Conservation (phyloP, 2,113 vertebrate species). For the Paralichthys olivaceus region DNA sequence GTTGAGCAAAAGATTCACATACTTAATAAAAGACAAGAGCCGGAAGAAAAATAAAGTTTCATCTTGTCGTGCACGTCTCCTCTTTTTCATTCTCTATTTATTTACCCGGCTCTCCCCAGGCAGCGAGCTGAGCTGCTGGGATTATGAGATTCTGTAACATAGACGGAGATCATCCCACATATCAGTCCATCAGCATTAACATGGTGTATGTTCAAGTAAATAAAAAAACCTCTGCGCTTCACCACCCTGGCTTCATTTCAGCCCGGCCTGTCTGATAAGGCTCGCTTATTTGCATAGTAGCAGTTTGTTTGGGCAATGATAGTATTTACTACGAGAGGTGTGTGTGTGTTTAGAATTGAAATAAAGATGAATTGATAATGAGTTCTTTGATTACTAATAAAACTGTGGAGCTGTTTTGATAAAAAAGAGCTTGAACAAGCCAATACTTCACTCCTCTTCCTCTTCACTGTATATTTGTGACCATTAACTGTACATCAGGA, state of each 20-base stretch:
- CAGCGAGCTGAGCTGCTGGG: conserved; percentile 31
- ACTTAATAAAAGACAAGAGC: neutral
- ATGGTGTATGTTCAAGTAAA: conserved; percentile 50
- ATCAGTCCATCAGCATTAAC: conserved; percentile 61
- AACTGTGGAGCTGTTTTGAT: too few relatives aligned
- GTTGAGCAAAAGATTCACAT: too few relatives aligned
- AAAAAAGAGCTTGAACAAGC: too few relatives aligned
- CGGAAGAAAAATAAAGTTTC: neutral
- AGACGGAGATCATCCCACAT: conserved; percentile 49
- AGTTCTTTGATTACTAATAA: too few relatives aligned
- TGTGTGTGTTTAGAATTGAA: neutral
- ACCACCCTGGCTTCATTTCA: conserved; percentile 37
- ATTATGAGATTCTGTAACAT: conserved; percentile 50
- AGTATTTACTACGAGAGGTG: conserved; percentile 22
- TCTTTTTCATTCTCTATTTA: conserved; percentile 17
- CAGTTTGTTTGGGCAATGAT: conserved; percentile 47
- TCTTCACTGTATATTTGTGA: conserved; percentile 11
- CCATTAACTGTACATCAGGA: conserved; percentile 2
- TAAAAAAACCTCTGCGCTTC: conserved; percentile 28
- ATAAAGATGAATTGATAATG: too few relatives aligned
- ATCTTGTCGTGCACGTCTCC: conserved; percentile 10
- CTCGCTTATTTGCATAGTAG: conserved; percentile 50
- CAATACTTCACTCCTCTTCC: conserved; percentile 2
- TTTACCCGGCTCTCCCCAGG: conserved; percentile 40
- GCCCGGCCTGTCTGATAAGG: conserved; percentile 42